A percentile compares a stretch with the other conserved stretches of the same genome.
Evolutionary conservation across 2,113 vertebrate species (phyloP).

Genomic region (Sander vitreus): DNA sequence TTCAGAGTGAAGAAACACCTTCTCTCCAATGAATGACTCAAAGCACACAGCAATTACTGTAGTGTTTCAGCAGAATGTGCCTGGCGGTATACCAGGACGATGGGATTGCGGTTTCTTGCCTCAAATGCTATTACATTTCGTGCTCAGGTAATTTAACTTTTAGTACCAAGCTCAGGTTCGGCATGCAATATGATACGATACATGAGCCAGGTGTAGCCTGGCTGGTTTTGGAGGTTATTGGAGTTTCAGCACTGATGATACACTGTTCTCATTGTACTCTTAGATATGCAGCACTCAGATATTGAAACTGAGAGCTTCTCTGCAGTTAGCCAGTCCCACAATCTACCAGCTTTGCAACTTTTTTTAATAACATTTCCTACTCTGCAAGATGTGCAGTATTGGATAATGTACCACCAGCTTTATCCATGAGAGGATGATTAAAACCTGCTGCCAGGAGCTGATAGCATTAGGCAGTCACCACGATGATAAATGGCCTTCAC

Average conservation of each 20-base stretch:
- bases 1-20: slow-evolving; percentile 2
- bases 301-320: slow-evolving; percentile 59
- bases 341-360: slow-evolving; percentile 77
- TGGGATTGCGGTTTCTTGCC: slow-evolving; percentile 39
- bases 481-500: slow-evolving; percentile 73
- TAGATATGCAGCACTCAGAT: slow-evolving; percentile 53
- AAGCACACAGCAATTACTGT: slow-evolving; percentile 31
- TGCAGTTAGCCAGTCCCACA: slow-evolving; percentile 49
- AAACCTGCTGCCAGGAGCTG: slow-evolving; percentile 72
- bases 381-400: slow-evolving; percentile 75
- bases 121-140: slow-evolving; percentile 45
- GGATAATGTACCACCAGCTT: slow-evolving; percentile 70
- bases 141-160: slow-evolving; percentile 56
- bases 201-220: slow-evolving; percentile 51
- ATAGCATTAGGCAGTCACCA: slow-evolving; percentile 68
- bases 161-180: slow-evolving; percentile 7
- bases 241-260: slow-evolving; percentile 60
- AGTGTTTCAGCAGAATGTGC: slow-evolving; percentile 25
- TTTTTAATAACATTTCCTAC: slow-evolving; percentile 81
- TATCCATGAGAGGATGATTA: slow-evolving; percentile 77
- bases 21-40: background rate
- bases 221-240: slow-evolving; percentile 58
- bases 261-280: slow-evolving; percentile 58
- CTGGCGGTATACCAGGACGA: background rate
- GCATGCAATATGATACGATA: slow-evolving; percentile 57